phyloP scores from a whole-genome alignment of 2,888 invertebrate species.

The Candidula unifasciata region DNA sequence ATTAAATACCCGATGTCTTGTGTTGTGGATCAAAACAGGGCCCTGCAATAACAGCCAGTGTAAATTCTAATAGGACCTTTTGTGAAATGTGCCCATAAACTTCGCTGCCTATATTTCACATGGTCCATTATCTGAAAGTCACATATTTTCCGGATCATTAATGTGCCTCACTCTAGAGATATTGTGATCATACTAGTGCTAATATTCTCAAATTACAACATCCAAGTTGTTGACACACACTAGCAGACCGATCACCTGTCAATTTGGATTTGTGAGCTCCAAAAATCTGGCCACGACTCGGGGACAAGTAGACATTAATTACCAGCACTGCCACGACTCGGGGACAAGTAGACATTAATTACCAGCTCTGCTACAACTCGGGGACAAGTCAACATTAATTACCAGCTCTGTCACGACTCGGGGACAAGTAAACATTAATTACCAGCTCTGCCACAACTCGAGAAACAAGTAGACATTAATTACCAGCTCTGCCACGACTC shows the following conservation, averaged over 20 bases:
- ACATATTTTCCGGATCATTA: conserved; percentile 23
- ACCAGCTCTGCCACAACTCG: too few relatives aligned
- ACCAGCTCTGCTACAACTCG: too few relatives aligned
- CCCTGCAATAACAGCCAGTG: background rate
- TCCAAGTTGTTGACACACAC: background rate
- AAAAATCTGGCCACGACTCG: too few relatives aligned
- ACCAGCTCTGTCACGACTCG: too few relatives aligned
- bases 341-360: too few relatives aligned
- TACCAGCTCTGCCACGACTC: too few relatives aligned
- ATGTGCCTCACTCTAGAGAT: conserved; percentile 19
- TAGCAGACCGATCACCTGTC: background rate
- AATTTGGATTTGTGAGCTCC: too few relatives aligned
- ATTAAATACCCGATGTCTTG: background rate
- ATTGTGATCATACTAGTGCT: background rate
- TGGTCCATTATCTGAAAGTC: background rate
- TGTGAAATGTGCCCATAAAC: conserved; percentile 18
- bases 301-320: too few relatives aligned
- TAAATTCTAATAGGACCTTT: conserved; percentile 33
- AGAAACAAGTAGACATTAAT: too few relatives aligned
- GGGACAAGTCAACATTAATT: too few relatives aligned
- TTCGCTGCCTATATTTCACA: conserved; percentile 25
- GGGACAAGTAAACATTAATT: too few relatives aligned
- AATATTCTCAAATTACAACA: background rate
- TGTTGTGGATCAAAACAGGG: background rate
- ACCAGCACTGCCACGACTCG: too few relatives aligned